phyloP scores from a whole-genome alignment of 2,888 invertebrate genomes.

The Sarcophaga variegata region DNA sequence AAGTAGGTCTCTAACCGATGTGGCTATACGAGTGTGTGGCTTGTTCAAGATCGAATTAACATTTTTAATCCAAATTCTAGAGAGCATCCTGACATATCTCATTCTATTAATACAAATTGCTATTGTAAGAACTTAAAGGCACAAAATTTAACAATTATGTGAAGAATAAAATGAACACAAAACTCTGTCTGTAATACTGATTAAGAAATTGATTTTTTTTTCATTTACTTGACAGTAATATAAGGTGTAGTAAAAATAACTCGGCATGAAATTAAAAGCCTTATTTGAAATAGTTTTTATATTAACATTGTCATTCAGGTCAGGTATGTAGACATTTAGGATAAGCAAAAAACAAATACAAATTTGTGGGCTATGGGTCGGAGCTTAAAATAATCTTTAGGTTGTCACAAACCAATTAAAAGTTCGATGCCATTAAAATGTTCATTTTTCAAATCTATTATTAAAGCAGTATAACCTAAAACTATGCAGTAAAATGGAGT shows the following conservation, averaged over 20 bases:
- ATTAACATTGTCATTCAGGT: no score
- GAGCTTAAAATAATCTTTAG: no score
- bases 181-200: no score
- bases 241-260: no score
- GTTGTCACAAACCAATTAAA: not conserved
- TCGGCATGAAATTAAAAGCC: no score
- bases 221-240: no score
- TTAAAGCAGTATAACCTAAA: not conserved
- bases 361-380: not conserved
- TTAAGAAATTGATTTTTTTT: no score
- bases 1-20: not conserved
- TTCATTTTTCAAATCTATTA: not conserved
- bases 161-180: no score
- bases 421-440: not conserved
- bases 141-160: no score
- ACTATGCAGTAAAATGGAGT: not conserved
- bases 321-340: not conserved
- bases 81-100: slow-evolving; percentile 7
- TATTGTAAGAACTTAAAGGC: no score
- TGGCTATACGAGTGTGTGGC: not conserved
- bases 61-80: slow-evolving; percentile 6
- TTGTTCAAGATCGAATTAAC: slow-evolving; percentile 6
- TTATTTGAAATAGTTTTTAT: no score
- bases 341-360: not conserved
- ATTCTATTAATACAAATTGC: slow-evolving; percentile 20